Base-by-base conservation (phyloP, 2,888 invertebrate genomes). In the Amblyjoppa fuscipennis region DNA sequence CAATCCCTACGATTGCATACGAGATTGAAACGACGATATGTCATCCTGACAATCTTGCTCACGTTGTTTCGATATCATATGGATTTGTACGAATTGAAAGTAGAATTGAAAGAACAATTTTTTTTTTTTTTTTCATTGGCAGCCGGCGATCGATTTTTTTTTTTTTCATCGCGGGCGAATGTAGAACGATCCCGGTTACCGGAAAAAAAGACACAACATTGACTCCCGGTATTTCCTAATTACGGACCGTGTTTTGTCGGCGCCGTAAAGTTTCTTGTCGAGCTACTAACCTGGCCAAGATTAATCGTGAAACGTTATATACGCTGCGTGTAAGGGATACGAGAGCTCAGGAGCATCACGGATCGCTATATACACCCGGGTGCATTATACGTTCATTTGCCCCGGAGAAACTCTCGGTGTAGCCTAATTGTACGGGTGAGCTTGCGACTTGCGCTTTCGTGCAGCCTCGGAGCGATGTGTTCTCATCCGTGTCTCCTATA, bases 341-440 rank as follows among this genome's bases (percentile, higher is more conserved):
- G 68, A 64, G 51, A 71, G 66, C 53, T 51, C 74, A 68, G 34
- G 34, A 68, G 75, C 66, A 68, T 83, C 71, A 31, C 34, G n/a
- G 20, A 56, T 20, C 11, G 13, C 59, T 31, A 75, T 56, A 69
- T 20, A 71, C 45, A 69, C 71, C 51, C 53, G 51, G 16, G 25
- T 56, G 45, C 38, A 41, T 80, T 83, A 74, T 56, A 61, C 38
- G 51, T 80, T 83, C 45, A 73, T 41, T 61, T 51, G 45, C 73
- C 85, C 69, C 28, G 53, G 49, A 53, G 69, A 76, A 77, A 81
- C 80, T 83, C 74, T 80, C 13, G 85, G 76, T 81, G 74, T 81
- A 80, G 73, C 77, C 64, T 85, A 81, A 85, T 85, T 83, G 83
- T 31, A 71, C 64, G 56, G 51, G 79, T 59, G 75, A 77, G 78